Evolutionary conservation across 2,888 invertebrate species (phyloP).

Genomic region (Nomada ferruginata): DNA sequence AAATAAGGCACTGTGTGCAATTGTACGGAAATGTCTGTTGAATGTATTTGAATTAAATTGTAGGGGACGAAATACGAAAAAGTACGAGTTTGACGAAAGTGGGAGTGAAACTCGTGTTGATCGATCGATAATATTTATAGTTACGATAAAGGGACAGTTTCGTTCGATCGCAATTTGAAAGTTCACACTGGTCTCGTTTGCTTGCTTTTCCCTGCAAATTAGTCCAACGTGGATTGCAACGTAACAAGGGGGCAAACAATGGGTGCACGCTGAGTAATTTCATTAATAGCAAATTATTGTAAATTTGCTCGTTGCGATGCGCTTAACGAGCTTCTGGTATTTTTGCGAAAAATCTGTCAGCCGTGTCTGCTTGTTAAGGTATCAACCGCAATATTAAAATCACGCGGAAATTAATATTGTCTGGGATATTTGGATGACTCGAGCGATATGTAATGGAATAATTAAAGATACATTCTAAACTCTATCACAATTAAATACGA

Average conservation of each 20-base stretch:
- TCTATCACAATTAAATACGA: too few species aligned
- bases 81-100: too few species aligned
- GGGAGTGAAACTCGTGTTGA: neutral
- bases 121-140: constrained; percentile 39
- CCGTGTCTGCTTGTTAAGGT: neutral
- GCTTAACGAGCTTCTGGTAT: constrained; percentile 51
- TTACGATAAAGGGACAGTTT: too few species aligned
- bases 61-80: too few species aligned
- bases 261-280: constrained; percentile 56
- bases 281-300: constrained; percentile 71
- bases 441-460: neutral
- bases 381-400: constrained; percentile 22
- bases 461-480: too few species aligned
- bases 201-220: constrained; percentile 51
- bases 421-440: neutral
- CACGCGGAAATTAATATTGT: constrained; percentile 27
- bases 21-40: neutral
- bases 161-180: constrained; percentile 39
- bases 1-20: neutral
- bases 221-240: constrained; percentile 23
- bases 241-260: constrained; percentile 57
- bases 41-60: neutral
- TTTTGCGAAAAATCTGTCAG: constrained; percentile 32
- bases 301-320: constrained; percentile 53
- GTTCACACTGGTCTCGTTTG: constrained; percentile 37